Base-by-base conservation (phyloP, 2,113 vertebrate species). In the Carassius gibelio region DNA sequence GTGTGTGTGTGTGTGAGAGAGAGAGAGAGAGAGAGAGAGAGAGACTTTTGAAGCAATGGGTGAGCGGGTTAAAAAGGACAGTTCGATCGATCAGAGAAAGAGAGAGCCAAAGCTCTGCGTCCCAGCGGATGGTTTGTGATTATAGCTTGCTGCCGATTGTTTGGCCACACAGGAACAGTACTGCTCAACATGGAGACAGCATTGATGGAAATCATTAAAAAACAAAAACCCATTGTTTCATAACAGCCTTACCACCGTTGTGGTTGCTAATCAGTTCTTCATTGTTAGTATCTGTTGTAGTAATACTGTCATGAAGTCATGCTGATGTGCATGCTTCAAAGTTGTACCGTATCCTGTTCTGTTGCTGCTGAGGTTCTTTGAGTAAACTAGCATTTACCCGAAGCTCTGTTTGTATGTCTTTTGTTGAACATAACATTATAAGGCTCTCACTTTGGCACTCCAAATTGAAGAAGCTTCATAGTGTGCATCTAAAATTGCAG, bases 221-320 rank as follows among this genome's bases (percentile, higher is more conserved):
- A 81, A 88, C 87, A 85, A 88, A 87, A 80, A 88, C 79, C 81
- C 84, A 85, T 84, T 34, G 87, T 84, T 81, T 77, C 87, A 30
- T 5, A 85, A 68, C 79, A 87, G 78, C n/a, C 77, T 75, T 75
- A 81, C 81, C 57, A 77, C 21, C 78, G 30, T 30, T 38, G 36
- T 38, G 36, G 36, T 38, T 38, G 36, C 36, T 38, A 38, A 38
- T 5, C 36, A 38, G 36, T 38, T 38, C 36, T 38, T 38, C 36
- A 38, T 38, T 38, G 36, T 38, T 38, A 38, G 3, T 38, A 38
- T 38, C 36, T 38, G 36, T 38, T 38, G 3, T 38, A 38, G 59
- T 61, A 4, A 61, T 61, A 61, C 59, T 61, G 21, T n/a, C 3
- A 4, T 61, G 21, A 61, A 61, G 1, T 61, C 21, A 61, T 61